phyloP scores from a whole-genome alignment of 2,797 vertebrate genomes.

The Podarcis lilfordi region DNA sequence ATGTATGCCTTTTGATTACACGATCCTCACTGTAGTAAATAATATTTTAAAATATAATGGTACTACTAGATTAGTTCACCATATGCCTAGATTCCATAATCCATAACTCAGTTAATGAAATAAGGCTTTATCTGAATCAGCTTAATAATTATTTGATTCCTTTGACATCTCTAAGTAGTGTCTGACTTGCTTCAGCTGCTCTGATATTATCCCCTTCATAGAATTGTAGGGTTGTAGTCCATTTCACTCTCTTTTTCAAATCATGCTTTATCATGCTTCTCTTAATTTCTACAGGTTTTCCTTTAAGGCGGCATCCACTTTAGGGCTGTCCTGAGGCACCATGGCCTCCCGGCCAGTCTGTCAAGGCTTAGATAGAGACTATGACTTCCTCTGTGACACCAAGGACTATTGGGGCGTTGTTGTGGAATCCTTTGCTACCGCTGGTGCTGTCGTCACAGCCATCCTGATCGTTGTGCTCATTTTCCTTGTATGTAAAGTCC shows the following conservation, averaged over 20 bases:
- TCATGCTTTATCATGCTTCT: neutral
- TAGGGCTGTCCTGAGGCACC: slow-evolving; percentile 55
- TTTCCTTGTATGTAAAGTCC: slow-evolving; percentile 73
- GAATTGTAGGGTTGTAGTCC: too few relatives aligned
- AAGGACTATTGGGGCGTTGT: slow-evolving; percentile 86
- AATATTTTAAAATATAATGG: too few relatives aligned
- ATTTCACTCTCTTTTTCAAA: too few relatives aligned
- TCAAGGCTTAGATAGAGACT: slow-evolving; percentile 66
- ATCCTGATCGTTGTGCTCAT: slow-evolving; percentile 72
- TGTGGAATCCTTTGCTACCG: slow-evolving; percentile 79
- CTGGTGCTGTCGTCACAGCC: slow-evolving; percentile 77
- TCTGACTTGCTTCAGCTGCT: too few relatives aligned
- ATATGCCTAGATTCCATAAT: too few relatives aligned
- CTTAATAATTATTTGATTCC: neutral
- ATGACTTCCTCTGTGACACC: slow-evolving; percentile 83
- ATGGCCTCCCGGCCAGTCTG: accelerated
- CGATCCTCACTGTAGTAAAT: too few relatives aligned
- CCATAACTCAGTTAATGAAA: neutral
- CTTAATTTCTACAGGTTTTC: slow-evolving; percentile 51
- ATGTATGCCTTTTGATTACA: too few relatives aligned
- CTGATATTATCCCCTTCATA: neutral
- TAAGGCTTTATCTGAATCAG: neutral
- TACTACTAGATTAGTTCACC: too few relatives aligned
- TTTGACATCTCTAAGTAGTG: too few relatives aligned
- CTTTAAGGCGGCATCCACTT: neutral